A percentile compares a stretch with the other conserved stretches of the same genome.
These are phyloP conservation scores for Phalacrocorax pelagicus DNA, from an alignment of 2,113 vertebrate genomes.

Conservation along the genomic window DNA sequence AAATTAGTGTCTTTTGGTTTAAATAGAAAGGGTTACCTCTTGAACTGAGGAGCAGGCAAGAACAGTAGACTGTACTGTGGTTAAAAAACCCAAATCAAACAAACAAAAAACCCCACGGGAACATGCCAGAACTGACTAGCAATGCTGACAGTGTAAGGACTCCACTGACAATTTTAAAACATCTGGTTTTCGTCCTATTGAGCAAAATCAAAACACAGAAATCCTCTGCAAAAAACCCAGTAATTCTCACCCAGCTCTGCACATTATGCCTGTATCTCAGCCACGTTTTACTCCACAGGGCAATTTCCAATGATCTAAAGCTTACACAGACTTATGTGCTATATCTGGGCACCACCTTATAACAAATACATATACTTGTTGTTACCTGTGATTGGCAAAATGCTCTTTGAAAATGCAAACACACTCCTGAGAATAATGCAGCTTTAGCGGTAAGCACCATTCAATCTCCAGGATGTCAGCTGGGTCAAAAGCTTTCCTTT, in stretches of 20 bases:
- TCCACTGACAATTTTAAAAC: not conserved
- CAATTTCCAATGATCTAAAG: not conserved
- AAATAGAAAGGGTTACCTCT: not conserved
- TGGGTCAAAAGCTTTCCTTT: not conserved
- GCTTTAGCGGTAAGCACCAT: not conserved
- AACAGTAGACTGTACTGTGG: not conserved
- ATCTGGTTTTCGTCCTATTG: not conserved
- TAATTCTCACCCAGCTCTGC: not conserved
- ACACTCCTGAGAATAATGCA: not conserved
- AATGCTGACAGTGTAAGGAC: not conserved
- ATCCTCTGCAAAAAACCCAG: not conserved
- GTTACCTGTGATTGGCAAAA: not conserved
- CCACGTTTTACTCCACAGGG: not conserved
- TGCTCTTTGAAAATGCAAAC: not conserved
- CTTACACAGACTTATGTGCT: not conserved
- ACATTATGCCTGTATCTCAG: not conserved
- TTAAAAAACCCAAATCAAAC: not conserved
- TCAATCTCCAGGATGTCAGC: not conserved
- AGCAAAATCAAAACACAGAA: not conserved
- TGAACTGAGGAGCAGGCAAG: not conserved
- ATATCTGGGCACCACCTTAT: not conserved
- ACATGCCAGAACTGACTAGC: not conserved
- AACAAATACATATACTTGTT: not conserved
- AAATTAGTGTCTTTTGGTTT: not conserved
- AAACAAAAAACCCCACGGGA: not conserved